phyloP scores from a whole-genome alignment of 2,797 vertebrate species.

The Delichon dasypus region DNA sequence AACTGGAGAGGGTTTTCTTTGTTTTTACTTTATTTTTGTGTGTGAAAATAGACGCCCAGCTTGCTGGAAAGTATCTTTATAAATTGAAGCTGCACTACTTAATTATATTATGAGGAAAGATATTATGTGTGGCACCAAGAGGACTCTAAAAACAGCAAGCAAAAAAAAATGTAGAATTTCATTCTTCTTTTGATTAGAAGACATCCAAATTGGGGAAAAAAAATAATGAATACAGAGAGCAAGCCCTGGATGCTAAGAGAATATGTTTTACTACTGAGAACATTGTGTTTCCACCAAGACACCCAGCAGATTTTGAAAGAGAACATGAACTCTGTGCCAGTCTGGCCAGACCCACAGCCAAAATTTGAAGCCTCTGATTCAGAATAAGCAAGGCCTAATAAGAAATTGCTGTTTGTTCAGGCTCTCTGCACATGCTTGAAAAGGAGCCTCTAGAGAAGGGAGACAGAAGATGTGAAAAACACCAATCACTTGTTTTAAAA shows the following conservation, averaged over 20 bases:
- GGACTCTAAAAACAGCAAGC: background rate
- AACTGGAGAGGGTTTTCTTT: background rate
- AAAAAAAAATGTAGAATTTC: background rate
- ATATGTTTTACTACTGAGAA: background rate
- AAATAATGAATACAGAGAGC: background rate
- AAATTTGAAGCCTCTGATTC: background rate
- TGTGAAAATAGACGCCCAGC: background rate
- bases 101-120: background rate
- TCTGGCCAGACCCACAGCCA: background rate
- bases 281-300: constrained; percentile 3
- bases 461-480: background rate
- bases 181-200: constrained; percentile 3
- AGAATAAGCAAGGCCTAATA: background rate
- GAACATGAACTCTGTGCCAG: background rate
- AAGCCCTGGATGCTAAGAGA: background rate
- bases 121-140: background rate
- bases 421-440: background rate
- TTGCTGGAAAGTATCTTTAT: background rate
- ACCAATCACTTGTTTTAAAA: too few relatives aligned
- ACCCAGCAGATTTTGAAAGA: constrained; percentile 14
- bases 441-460: background rate
- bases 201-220: background rate
- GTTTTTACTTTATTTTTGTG: background rate
- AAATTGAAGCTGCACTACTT: background rate
- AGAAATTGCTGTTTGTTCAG: background rate